Evolutionary conservation across 2,113 vertebrate species (phyloP).

Genomic region (Corvus cornix): DNA sequence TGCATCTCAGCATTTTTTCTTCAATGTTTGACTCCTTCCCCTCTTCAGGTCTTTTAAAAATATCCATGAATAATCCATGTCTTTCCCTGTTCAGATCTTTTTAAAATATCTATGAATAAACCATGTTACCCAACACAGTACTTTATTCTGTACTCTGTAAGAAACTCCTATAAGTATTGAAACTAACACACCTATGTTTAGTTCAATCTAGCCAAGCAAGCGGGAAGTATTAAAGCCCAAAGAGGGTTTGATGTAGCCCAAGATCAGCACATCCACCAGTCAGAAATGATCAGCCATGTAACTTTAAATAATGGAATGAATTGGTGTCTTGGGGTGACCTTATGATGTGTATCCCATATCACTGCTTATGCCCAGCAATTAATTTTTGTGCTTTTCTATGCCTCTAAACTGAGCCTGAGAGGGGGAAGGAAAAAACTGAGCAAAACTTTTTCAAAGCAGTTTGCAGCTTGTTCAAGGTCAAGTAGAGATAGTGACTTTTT

Average conservation of each 20-base stretch:
- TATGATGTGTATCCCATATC: too few species aligned
- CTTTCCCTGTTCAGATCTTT: background rate
- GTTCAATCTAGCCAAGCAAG: background rate
- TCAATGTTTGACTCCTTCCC: background rate
- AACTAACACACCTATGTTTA: background rate
- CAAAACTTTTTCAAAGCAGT: too few species aligned
- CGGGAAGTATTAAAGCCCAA: background rate
- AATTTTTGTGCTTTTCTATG: too few species aligned
- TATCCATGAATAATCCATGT: background rate
- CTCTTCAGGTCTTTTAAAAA: background rate
- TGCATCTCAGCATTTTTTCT: background rate
- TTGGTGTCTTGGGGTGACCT: background rate
- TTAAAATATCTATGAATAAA: background rate
- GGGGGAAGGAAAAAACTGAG: too few species aligned
- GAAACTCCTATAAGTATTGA: background rate
- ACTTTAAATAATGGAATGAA: background rate
- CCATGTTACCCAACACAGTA: background rate
- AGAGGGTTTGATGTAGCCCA: background rate
- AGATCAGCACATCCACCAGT: background rate
- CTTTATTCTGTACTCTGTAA: background rate
- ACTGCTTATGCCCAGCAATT: too few species aligned
- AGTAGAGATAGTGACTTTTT: too few species aligned
- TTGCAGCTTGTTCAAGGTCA: too few species aligned
- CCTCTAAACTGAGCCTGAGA: too few species aligned
- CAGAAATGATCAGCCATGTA: background rate